Evolutionary conservation across 2,888 invertebrate genomes (phyloP).

Genomic region (Agrotis segetum): DNA sequence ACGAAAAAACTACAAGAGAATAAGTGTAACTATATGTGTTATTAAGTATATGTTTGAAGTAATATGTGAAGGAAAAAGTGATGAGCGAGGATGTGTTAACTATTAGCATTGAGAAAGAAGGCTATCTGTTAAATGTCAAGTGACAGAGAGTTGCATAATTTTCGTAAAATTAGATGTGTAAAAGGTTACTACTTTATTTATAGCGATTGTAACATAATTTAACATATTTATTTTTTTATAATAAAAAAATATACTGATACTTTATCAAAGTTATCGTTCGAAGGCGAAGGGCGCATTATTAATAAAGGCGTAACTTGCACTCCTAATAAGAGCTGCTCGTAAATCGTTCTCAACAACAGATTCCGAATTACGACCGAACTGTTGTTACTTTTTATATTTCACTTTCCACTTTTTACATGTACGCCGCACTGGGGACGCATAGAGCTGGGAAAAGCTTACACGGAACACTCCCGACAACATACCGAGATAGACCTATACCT

Average conservation of each 20-base stretch:
- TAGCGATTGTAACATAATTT: constrained; percentile 1
- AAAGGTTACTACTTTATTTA: constrained; percentile 7
- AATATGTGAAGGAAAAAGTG: constrained; percentile 4
- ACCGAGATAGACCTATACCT: no score
- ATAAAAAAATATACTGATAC: neutral
- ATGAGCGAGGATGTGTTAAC: constrained; percentile 11
- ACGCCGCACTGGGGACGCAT: constrained; percentile 65
- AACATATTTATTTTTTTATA: neutral
- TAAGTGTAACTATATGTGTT: no score
- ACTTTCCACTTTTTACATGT: constrained; percentile 85
- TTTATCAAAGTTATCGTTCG: constrained; percentile 29
- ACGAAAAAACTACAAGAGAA: no score
- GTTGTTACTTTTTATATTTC: constrained; percentile 88
- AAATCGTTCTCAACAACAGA: constrained; percentile 84
- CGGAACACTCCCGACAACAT: neutral
- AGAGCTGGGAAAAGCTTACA: constrained; percentile 65
- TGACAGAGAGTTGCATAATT: constrained; percentile 19
- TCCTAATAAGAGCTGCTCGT: constrained; percentile 80
- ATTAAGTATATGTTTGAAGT: neutral
- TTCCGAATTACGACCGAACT: constrained; percentile 78
- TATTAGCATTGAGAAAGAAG: constrained; percentile 35
- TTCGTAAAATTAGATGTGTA: constrained; percentile 10
- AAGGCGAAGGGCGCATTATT: constrained; percentile 69
- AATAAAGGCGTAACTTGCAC: constrained; percentile 66
- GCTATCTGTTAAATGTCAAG: constrained; percentile 42